Conservation (phyloP, 2,888 invertebrate genomes). For the Volucella bombylans region DNA sequence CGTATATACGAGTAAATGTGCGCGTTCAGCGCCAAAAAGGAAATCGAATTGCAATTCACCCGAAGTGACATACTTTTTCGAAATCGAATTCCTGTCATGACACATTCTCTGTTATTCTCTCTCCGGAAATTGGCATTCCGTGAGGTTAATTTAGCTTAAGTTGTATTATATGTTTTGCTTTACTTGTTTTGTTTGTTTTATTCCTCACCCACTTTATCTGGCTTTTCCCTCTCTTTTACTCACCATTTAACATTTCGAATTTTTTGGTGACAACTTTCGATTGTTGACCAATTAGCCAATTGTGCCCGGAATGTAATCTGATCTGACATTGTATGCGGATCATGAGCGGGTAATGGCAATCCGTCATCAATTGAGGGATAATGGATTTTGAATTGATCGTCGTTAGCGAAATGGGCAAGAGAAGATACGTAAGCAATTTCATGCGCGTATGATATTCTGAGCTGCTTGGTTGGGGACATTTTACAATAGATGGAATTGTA, state of each 20-base stretch:
- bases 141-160: slow-evolving; percentile 36
- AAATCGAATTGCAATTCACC: slow-evolving; percentile 49
- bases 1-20: background rate
- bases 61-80: slow-evolving; percentile 63
- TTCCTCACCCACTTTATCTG: no score
- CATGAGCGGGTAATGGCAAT: slow-evolving; percentile 49
- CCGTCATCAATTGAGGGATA: slow-evolving; percentile 54
- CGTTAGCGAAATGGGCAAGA: background rate
- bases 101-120: slow-evolving; percentile 36
- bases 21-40: slow-evolving; percentile 26
- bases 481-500: background rate
- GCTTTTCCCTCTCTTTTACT: no score
- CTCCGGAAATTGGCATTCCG: slow-evolving; percentile 47
- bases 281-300: slow-evolving; percentile 62
- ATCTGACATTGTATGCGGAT: slow-evolving; percentile 55
- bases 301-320: slow-evolving; percentile 56
- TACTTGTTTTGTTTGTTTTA: slow-evolving; percentile 1
- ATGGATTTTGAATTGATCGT: slow-evolving; percentile 60
- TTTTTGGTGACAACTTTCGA: slow-evolving; percentile 60
- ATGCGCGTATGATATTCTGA: slow-evolving; percentile 2
- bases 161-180: slow-evolving; percentile 21
- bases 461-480: no score
- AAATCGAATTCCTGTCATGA: slow-evolving; percentile 57
- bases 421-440: slow-evolving; percentile 27
- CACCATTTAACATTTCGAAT: slow-evolving; percentile 17